phyloP scores from a whole-genome alignment of 2,888 invertebrate species.

The Nezara viridula region DNA sequence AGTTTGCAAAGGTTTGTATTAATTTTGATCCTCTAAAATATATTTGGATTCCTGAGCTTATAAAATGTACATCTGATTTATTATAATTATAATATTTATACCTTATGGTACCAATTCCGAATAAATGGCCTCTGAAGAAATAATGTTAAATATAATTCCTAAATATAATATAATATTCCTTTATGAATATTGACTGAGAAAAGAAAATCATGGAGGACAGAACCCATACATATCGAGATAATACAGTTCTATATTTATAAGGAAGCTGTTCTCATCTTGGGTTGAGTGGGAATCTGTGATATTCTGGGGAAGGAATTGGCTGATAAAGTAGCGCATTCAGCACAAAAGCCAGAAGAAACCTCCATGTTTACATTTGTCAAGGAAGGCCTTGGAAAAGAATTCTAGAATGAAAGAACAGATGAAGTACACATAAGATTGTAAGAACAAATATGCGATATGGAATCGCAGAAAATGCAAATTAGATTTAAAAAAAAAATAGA shows the following conservation, averaged over 20 bases:
- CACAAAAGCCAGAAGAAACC: not conserved
- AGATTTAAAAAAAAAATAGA: too few species aligned
- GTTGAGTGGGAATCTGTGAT: not conserved
- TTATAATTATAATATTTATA: too few species aligned
- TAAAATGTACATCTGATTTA: too few species aligned
- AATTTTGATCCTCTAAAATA: too few species aligned
- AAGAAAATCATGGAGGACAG: not conserved
- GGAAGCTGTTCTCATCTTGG: not conserved
- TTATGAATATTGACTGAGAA: not conserved
- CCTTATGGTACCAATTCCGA: too few species aligned
- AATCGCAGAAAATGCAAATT: too few species aligned
- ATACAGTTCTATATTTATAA: constrained; percentile 36
- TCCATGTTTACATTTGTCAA: not conserved
- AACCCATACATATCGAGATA: not conserved
- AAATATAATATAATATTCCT: too few species aligned
- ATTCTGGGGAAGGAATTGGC: not conserved
- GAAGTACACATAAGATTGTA: not conserved
- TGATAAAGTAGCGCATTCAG: not conserved
- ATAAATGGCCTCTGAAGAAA: too few species aligned
- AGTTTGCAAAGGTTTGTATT: too few species aligned
- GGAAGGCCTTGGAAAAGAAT: not conserved
- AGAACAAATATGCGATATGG: too few species aligned
- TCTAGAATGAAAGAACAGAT: not conserved
- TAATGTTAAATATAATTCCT: too few species aligned
- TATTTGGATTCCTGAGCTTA: too few species aligned